phyloP scores from a whole-genome alignment of 2,797 vertebrate species.

The Lepilemur ruficaudatus region DNA sequence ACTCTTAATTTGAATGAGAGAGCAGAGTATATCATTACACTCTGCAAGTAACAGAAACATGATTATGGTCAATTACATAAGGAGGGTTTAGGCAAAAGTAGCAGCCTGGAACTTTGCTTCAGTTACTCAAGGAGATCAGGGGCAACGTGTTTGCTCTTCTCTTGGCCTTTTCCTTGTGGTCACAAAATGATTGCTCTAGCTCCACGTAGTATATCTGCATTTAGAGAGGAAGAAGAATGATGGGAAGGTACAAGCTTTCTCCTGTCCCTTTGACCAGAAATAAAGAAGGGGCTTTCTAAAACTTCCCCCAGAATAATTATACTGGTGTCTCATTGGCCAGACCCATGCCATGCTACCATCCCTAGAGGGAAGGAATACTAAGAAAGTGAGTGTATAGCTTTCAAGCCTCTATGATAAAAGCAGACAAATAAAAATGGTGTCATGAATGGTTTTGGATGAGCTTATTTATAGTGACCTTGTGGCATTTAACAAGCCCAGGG shows the following conservation, averaged over 20 bases:
- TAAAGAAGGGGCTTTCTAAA: neutral
- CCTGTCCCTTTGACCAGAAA: neutral
- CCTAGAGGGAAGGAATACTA: neutral
- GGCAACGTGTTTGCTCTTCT: neutral
- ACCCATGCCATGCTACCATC: neutral
- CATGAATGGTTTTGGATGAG: neutral
- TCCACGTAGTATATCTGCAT: neutral
- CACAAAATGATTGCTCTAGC: neutral
- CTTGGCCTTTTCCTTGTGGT: neutral
- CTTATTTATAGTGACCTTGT: neutral
- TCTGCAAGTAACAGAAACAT: neutral
- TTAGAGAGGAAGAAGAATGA: neutral
- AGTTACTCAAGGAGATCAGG: neutral
- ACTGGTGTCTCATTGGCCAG: neutral
- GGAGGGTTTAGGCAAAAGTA: neutral
- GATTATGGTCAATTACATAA: neutral
- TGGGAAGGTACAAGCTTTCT: neutral
- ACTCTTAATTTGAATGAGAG: constrained; percentile 24
- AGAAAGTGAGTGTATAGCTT: neutral
- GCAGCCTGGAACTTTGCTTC: neutral
- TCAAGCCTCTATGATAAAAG: neutral
- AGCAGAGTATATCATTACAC: neutral
- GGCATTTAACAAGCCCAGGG: neutral
- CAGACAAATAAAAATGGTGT: neutral
- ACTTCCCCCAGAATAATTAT: neutral